Conservation (phyloP, 2,113 vertebrate species). For the Anolis sagrei region DNA sequence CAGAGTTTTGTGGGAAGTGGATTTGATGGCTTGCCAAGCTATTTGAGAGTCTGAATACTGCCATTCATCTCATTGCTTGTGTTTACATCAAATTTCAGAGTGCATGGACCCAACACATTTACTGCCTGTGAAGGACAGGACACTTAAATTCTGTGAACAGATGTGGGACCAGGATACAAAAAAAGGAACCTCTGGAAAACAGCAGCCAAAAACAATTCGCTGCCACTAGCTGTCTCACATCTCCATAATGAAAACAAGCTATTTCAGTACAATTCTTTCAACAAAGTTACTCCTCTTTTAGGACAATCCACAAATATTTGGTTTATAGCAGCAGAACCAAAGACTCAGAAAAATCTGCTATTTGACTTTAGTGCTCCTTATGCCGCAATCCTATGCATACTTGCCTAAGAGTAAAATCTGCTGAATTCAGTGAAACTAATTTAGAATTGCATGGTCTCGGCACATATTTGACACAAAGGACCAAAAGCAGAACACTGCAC, state of each 20-base stretch:
- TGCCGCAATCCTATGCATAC: not conserved
- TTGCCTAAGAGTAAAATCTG: not conserved
- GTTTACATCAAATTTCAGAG: slow-evolving; percentile 9
- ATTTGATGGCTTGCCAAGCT: not conserved
- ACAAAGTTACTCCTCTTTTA: too few relatives aligned
- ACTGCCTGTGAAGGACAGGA: not conserved
- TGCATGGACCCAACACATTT: slow-evolving; percentile 2
- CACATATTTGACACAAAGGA: not conserved
- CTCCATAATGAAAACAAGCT: not conserved
- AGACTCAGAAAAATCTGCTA: not conserved
- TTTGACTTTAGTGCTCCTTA: not conserved
- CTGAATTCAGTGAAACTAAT: not conserved
- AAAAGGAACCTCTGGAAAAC: not conserved
- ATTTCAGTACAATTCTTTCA: not conserved
- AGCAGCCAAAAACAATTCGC: not conserved
- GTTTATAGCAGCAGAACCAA: not conserved
- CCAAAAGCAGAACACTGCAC: not conserved
- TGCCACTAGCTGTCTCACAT: not conserved
- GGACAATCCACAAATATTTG: not conserved
- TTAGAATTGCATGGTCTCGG: not conserved
- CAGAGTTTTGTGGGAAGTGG: not conserved
- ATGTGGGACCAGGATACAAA: not conserved
- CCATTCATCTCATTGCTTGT: not conserved
- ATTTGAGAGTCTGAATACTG: slow-evolving; percentile 19
- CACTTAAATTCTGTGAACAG: not conserved